Conservation (phyloP, 2,113 vertebrate species). For the Sinocyclocheilus anophthalmus region DNA sequence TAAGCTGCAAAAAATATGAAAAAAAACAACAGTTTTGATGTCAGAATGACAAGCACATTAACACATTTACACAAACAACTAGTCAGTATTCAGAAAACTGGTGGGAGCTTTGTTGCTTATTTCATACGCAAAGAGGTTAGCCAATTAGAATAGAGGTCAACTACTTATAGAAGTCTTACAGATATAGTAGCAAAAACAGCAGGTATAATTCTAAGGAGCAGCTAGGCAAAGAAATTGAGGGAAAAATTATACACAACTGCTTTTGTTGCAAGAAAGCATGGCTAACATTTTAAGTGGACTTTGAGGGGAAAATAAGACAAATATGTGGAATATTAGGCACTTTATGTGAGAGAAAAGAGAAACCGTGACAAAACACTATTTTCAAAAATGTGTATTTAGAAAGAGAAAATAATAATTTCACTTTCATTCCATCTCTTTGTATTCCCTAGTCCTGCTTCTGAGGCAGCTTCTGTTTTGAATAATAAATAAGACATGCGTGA, state of each 20-base stretch:
- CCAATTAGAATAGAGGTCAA: neutral
- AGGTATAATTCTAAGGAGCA: neutral
- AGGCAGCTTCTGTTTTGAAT: constrained; percentile 51
- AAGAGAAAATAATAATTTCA: constrained; percentile 32
- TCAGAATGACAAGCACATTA: neutral
- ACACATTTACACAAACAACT: neutral
- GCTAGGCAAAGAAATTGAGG: neutral
- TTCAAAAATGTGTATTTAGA: constrained; percentile 8
- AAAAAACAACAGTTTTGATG: no score
- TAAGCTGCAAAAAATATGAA: neutral
- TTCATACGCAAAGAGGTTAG: neutral
- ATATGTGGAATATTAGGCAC: neutral
- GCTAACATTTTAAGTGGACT: neutral
- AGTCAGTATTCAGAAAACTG: neutral
- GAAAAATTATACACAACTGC: neutral
- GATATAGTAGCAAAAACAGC: neutral
- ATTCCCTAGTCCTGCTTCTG: constrained; percentile 25
- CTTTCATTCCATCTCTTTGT: constrained; percentile 35
- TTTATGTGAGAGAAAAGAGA: neutral
- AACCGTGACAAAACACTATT: neutral
- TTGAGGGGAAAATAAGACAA: neutral
- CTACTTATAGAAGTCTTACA: neutral
- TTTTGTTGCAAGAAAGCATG: neutral
- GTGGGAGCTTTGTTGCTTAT: neutral
- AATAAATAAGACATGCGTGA: constrained; percentile 54